Conservation (phyloP, 1,140 invertebrate species). For the Drosophila littoralis region DNA sequence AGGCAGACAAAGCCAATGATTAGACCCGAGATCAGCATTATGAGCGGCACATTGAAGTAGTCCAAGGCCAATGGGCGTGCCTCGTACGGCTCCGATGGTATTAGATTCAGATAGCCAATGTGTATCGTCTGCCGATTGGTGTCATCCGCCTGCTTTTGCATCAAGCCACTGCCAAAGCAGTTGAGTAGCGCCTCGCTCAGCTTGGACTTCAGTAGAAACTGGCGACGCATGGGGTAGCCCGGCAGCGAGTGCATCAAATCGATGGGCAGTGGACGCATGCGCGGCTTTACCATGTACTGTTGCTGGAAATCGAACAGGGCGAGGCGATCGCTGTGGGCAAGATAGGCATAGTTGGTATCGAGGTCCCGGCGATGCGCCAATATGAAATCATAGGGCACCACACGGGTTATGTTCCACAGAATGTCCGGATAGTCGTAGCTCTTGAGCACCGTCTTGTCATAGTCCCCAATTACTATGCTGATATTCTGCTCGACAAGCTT, state of each 20-base stretch:
- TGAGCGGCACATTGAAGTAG: conserved; percentile 40
- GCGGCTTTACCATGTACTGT: conserved; percentile 45
- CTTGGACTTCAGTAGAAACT: conserved; percentile 55
- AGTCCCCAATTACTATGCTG: conserved; percentile 43
- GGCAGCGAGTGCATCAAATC: conserved; percentile 47
- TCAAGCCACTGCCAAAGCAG: conserved; percentile 45
- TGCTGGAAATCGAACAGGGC: conserved; percentile 48
- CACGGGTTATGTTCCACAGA: conserved; percentile 37
- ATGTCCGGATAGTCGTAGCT: conserved; percentile 36
- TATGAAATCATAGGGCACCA: conserved; percentile 43
- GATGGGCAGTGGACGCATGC: conserved; percentile 38
- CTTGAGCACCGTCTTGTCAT: conserved; percentile 38
- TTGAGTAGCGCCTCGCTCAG: conserved; percentile 51
- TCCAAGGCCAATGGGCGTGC: conserved; percentile 38
- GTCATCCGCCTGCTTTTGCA: conserved; percentile 49
- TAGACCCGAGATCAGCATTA: conserved; percentile 17
- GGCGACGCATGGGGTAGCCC: conserved; percentile 51
- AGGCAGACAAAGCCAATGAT: conserved; percentile 11
- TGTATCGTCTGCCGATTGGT: conserved; percentile 38
- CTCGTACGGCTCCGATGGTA: conserved; percentile 32
- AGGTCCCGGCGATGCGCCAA: conserved; percentile 35
- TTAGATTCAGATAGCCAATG: conserved; percentile 43
- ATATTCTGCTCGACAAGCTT: conserved; percentile 41
- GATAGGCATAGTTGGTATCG: conserved; percentile 52
- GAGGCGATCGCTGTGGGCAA: conserved; percentile 43